phyloP scores from a whole-genome alignment of 2,797 vertebrate genomes.

The Gallinago solitaria region DNA sequence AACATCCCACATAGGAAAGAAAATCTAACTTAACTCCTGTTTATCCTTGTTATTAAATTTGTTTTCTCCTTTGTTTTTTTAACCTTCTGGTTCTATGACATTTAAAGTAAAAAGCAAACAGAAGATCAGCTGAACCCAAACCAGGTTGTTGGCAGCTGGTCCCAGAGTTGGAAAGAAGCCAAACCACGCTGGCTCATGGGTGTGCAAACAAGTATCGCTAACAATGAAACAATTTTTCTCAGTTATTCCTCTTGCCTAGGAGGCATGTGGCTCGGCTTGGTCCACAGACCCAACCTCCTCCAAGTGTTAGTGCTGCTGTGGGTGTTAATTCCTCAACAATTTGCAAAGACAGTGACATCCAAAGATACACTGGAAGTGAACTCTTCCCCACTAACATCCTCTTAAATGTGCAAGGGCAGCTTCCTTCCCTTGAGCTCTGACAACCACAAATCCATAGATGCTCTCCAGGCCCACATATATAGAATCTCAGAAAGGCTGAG shows the following conservation, averaged over 20 bases:
- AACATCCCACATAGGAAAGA: not conserved
- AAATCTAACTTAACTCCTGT: not conserved
- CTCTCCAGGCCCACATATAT: not conserved
- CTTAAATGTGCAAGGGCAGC: not conserved
- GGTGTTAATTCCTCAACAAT: not conserved
- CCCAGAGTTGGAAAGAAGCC: not conserved
- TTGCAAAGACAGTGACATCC: not conserved
- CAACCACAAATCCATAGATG: not conserved
- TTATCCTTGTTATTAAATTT: not conserved
- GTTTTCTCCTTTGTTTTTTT: conserved; percentile 1
- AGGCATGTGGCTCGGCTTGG: not conserved
- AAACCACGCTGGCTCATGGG: not conserved
- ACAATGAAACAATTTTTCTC: conserved; percentile 27
- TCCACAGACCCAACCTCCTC: not conserved
- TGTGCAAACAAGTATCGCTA: conserved; percentile 2
- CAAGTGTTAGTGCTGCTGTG: not conserved
- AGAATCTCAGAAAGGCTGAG: not conserved
- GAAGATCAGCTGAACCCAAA: conserved; percentile 27
- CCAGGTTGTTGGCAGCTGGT: conserved; percentile 12
- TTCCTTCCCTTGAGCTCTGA: not conserved
- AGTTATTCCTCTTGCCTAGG: not conserved
- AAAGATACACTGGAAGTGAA: not conserved
- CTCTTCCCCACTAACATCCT: not conserved
- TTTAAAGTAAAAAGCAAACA: conserved; percentile 19
- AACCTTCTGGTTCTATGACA: conserved; percentile 7